Evolutionary conservation across 1,140 invertebrate genomes (phyloP).

Genomic region (Tenebrio molitor): DNA sequence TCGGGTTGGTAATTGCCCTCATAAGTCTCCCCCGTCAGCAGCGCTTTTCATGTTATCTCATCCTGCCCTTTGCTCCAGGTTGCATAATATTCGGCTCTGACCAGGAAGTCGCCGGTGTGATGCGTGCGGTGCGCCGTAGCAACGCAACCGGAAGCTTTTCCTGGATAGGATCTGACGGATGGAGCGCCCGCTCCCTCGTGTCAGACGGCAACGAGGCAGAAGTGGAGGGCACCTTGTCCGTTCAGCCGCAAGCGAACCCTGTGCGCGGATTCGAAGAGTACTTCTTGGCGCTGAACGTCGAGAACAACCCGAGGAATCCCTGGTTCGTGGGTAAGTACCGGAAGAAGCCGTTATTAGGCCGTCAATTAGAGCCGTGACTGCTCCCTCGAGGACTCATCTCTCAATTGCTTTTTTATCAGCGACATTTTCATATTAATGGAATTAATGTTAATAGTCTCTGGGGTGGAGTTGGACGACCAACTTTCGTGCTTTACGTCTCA

Average conservation of each 20-base stretch:
- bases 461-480: not conserved
- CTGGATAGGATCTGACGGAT: constrained; percentile 96
- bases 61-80: constrained; percentile 77
- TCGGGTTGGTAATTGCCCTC: too few species aligned
- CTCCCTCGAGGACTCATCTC: constrained; percentile 4
- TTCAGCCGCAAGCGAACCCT: constrained; percentile 91
- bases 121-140: constrained; percentile 87
- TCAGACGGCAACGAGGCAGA: constrained; percentile 90
- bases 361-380: not conserved
- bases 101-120: constrained; percentile 95
- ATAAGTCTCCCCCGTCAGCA: too few species aligned
- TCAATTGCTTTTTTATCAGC: constrained; percentile 30
- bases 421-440: constrained; percentile 37
- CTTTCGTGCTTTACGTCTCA: constrained; percentile 6
- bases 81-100: constrained; percentile 97
- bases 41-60: too few species aligned
- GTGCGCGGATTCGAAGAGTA: constrained; percentile 91
- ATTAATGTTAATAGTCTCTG: constrained; percentile 35
- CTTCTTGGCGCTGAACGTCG: constrained; percentile 86
- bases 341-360: not conserved
- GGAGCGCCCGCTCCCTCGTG: constrained; percentile 89
- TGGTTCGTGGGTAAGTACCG: constrained; percentile 89
- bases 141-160: constrained; percentile 93
- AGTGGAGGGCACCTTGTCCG: constrained; percentile 91
- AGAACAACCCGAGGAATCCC: constrained; percentile 90